phyloP scores from a whole-genome alignment of 2,797 vertebrate genomes.

The Amazona finschi region DNA sequence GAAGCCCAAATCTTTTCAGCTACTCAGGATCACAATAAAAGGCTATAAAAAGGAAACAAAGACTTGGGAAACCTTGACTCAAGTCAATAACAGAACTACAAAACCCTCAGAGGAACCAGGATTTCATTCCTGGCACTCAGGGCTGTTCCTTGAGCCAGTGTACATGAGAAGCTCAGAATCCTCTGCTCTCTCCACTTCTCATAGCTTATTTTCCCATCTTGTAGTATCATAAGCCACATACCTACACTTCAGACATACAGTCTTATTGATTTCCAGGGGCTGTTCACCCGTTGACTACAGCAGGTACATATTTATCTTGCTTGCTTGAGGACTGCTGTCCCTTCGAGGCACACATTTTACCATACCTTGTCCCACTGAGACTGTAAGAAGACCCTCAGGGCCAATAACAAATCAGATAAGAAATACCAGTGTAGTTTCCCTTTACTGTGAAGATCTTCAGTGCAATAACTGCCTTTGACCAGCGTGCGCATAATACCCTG shows the following conservation, averaged over 20 bases:
- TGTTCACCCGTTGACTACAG: not conserved
- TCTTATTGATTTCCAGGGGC: not conserved
- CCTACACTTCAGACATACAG: not conserved
- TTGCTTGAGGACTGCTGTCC: not conserved
- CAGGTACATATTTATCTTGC: not conserved
- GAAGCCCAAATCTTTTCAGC: not conserved
- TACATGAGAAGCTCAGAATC: not conserved
- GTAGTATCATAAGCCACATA: not conserved
- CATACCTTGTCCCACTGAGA: fast-evolving
- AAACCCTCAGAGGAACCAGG: not conserved
- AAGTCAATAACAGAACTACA: not conserved
- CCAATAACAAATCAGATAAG: not conserved
- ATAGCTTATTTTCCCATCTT: not conserved
- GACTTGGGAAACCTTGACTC: not conserved
- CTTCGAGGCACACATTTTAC: not conserved
- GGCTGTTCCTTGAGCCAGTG: not conserved
- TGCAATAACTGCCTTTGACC: not conserved
- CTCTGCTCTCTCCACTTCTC: not conserved
- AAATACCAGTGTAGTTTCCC: not conserved
- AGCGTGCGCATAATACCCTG: not conserved
- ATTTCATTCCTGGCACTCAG: not conserved
- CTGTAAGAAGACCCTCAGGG: fast-evolving
- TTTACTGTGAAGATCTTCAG: not conserved
- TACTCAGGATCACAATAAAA: not conserved
- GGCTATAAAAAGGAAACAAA: not conserved